phyloP scores from a whole-genome alignment of 2,888 invertebrate genomes.

The Dyspetes luteomarginatus region DNA sequence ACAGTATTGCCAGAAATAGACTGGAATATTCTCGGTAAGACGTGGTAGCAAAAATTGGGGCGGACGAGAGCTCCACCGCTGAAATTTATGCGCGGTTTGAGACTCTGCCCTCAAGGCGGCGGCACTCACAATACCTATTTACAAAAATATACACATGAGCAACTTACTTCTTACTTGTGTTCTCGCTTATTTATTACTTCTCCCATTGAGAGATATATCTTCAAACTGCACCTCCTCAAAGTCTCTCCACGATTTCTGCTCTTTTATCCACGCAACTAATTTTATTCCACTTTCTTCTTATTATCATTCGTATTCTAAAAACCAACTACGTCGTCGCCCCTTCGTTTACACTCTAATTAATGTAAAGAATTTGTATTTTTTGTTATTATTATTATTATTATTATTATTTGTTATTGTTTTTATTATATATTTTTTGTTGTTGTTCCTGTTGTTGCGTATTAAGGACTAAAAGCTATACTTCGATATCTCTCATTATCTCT shows the following conservation, averaged over 20 bases:
- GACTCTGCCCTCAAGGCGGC: slow-evolving; percentile 79
- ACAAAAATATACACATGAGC: slow-evolving; percentile 83
- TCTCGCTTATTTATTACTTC: slow-evolving; percentile 62
- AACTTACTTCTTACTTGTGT: slow-evolving; percentile 78
- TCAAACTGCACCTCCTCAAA: slow-evolving; percentile 52
- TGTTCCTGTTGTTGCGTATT: slow-evolving; percentile 69
- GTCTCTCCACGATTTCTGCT: slow-evolving; percentile 53
- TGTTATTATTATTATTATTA: slow-evolving; percentile 49
- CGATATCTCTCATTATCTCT: slow-evolving; percentile 29
- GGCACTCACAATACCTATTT: slow-evolving; percentile 81
- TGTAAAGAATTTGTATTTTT: slow-evolving; percentile 81
- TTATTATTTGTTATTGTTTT: slow-evolving; percentile 10
- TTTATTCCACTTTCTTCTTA: slow-evolving; percentile 69
- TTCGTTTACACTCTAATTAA: slow-evolving; percentile 76
- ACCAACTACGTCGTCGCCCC: slow-evolving; percentile 80
- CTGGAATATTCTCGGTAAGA: slow-evolving; percentile 77
- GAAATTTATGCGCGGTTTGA: slow-evolving; percentile 66
- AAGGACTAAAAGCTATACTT: slow-evolving; percentile 63
- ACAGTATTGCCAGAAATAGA: slow-evolving; percentile 71
- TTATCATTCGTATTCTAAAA: slow-evolving; percentile 70
- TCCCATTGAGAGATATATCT: slow-evolving; percentile 39
- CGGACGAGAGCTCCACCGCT: slow-evolving; percentile 71
- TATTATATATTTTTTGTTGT: slow-evolving; percentile 30
- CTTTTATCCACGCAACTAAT: slow-evolving; percentile 64
- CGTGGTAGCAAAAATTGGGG: slow-evolving; percentile 81